A percentile compares a stretch with the other conserved stretches of the same genome.
Evolutionary conservation across 2,888 invertebrate genomes (phyloP).

Genomic region (Netelia melanura): DNA sequence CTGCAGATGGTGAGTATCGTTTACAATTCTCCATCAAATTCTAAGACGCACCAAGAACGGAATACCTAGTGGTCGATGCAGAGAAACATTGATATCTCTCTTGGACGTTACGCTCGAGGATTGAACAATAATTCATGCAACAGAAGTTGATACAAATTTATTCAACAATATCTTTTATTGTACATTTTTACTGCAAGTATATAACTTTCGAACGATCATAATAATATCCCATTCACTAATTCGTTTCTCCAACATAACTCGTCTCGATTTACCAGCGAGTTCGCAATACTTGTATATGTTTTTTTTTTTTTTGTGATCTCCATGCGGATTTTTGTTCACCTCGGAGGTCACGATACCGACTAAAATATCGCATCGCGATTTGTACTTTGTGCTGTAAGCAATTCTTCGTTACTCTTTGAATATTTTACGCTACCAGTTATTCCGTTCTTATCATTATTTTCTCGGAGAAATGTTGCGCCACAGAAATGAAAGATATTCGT

Average conservation of each 20-base stretch:
- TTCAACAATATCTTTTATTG: no score
- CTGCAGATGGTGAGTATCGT: constrained; percentile 77
- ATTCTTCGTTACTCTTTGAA: neutral
- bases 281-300: neutral
- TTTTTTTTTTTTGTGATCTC: neutral
- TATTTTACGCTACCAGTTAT: constrained; percentile 9
- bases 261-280: constrained; percentile 5
- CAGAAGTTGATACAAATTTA: no score
- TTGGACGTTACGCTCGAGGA: neutral
- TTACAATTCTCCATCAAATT: neutral
- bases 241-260: neutral
- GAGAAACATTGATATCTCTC: constrained; percentile 1
- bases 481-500: neutral
- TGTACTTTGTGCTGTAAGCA: constrained; percentile 44
- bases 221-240: no score
- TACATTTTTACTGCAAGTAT: no score
- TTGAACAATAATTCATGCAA: no score
- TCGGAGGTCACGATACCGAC: constrained; percentile 20
- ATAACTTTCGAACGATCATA: no score
- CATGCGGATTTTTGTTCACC: constrained; percentile 15
- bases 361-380: constrained; percentile 20
- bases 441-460: constrained; percentile 1
- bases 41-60: no score
- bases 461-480: neutral
- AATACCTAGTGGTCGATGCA: neutral